A percentile compares a stretch with the other conserved stretches of the same genome.
phyloP scores from a whole-genome alignment of 2,888 invertebrate species.

The Acholoe squamosa region DNA sequence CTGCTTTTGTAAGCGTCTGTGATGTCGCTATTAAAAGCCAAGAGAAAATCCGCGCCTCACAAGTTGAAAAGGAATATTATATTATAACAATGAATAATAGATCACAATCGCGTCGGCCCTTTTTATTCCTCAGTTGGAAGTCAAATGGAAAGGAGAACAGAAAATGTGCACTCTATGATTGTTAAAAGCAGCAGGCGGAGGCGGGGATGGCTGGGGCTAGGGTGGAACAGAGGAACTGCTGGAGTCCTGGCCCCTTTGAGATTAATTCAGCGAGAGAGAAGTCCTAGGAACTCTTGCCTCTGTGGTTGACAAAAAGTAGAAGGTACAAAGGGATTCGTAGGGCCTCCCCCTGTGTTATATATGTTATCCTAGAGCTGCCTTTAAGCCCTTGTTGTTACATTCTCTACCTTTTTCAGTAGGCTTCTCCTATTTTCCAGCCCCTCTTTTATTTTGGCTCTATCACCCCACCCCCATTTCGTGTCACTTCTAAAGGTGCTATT shows the following conservation, averaged over 20 bases:
- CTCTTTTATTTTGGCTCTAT: not conserved
- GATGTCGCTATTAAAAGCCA: not conserved
- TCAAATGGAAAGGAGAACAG: conserved; percentile 33
- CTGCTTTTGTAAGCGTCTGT: not conserved
- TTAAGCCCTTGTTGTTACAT: conserved; percentile 17
- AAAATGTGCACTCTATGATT: conserved; percentile 27
- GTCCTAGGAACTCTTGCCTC: conserved; percentile 16
- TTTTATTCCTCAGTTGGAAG: conserved; percentile 26
- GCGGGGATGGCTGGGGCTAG: not conserved
- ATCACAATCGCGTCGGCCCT: conserved; percentile 16
- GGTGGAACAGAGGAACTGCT: not conserved
- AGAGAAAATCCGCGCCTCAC: conserved; percentile 14
- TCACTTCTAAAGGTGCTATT: conserved; percentile 50
- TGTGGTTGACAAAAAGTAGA: conserved; percentile 39
- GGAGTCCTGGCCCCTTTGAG: not conserved
- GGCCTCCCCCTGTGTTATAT: conserved; percentile 29
- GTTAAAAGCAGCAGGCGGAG: not conserved
- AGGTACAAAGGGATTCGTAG: conserved; percentile 37
- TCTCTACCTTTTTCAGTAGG: not conserved
- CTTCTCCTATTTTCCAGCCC: not conserved
- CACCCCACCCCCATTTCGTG: not conserved
- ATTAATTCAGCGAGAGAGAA: conserved; percentile 45
- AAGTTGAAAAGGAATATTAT: conserved; percentile 47
- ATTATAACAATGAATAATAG: conserved; percentile 23
- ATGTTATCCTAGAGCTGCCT: not conserved